Conservation (phyloP, 1,140 invertebrate genomes). For the Oryctes rhinoceros region DNA sequence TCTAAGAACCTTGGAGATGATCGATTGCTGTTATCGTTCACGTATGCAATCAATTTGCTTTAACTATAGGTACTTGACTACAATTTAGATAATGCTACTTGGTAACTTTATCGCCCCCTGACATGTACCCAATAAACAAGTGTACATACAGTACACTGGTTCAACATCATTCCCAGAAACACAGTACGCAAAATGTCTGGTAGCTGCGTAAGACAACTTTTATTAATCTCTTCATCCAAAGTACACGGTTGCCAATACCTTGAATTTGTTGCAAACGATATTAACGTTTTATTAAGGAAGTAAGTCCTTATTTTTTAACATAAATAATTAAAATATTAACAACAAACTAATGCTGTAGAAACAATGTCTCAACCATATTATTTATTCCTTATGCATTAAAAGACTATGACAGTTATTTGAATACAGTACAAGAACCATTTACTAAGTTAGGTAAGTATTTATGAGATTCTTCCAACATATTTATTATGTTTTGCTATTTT, state of each 20-base stretch:
- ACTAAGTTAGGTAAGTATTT: conserved; percentile 66
- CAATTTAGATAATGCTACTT: conserved; percentile 68
- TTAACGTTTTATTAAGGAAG: conserved; percentile 70
- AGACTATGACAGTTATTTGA: conserved; percentile 73
- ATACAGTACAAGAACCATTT: conserved; percentile 69
- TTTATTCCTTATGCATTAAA: conserved; percentile 81
- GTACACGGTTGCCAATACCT: conserved; percentile 72
- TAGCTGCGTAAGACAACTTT: conserved; percentile 60
- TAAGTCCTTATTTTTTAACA: conserved; percentile 59
- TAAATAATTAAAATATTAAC: conserved; percentile 45
- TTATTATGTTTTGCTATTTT: neutral
- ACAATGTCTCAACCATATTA: conserved; percentile 71
- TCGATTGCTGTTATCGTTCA: conserved; percentile 69
- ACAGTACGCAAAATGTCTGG: neutral
- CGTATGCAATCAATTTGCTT: conserved; percentile 64
- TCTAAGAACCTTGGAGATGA: too few relatives aligned
- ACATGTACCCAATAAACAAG: neutral
- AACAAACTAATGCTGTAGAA: conserved; percentile 63
- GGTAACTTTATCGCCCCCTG: conserved; percentile 67
- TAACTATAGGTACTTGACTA: neutral
- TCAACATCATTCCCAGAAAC: neutral
- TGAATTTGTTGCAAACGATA: conserved; percentile 72
- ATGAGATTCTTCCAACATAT: neutral
- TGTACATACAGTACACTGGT: neutral
- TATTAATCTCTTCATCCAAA: conserved; percentile 76